Conservation (phyloP, 2,113 vertebrate genomes). For the Pipa parva region DNA sequence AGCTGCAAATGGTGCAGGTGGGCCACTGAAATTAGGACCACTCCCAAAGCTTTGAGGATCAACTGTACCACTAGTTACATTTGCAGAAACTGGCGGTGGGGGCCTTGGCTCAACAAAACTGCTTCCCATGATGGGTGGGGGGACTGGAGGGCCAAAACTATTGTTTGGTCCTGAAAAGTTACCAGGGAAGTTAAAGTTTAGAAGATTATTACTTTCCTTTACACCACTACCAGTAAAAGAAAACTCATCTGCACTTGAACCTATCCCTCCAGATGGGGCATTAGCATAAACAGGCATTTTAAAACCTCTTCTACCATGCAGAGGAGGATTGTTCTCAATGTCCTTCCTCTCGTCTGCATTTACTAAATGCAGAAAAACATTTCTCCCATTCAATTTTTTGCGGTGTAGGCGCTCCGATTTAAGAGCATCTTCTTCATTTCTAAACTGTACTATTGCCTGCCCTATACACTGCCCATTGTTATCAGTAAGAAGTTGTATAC, state of each 20-base stretch:
- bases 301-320: constrained; percentile 84
- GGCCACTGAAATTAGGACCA: constrained; percentile 69
- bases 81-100: constrained; percentile 73
- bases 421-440: constrained; percentile 88
- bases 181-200: constrained; percentile 78
- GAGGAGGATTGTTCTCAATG: constrained; percentile 87
- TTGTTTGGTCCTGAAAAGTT: constrained; percentile 79
- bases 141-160: constrained; percentile 81
- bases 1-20: constrained; percentile 65
- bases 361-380: constrained; percentile 89
- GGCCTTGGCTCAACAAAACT: constrained; percentile 79
- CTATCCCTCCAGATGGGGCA: constrained; percentile 53
- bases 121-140: constrained; percentile 78
- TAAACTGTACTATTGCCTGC: constrained; percentile 90
- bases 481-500: constrained; percentile 87
- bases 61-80: constrained; percentile 73
- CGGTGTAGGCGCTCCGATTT: constrained; percentile 92
- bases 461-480: constrained; percentile 89
- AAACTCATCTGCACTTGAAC: constrained; percentile 75
- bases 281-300: constrained; percentile 71
- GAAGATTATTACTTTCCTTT: constrained; percentile 78
- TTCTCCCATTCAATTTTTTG: constrained; percentile 93
- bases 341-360: constrained; percentile 92
- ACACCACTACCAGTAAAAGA: constrained; percentile 77
- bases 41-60: constrained; percentile 83